These are phyloP conservation scores for Knipowitschia caucasica DNA, from an alignment of 2,797 vertebrate species.

Conservation along the genomic window DNA sequence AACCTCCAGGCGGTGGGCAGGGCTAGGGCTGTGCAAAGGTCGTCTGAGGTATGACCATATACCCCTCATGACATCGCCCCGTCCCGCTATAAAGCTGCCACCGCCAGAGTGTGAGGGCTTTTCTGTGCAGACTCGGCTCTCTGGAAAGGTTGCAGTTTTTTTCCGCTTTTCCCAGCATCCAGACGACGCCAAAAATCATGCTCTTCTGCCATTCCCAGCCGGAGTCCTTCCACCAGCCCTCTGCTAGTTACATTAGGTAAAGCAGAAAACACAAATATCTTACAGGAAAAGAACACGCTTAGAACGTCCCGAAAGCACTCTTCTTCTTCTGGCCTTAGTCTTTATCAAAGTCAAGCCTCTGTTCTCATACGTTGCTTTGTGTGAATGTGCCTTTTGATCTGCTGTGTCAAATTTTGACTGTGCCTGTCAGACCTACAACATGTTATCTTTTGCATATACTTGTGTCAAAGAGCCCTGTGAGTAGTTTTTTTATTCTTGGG, in stretches of 20 bases:
- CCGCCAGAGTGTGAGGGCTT: neutral
- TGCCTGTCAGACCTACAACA: no score
- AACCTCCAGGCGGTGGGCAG: conserved; percentile 24
- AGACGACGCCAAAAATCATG: conserved; percentile 68
- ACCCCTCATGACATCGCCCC: conserved; percentile 37
- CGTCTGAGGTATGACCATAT: conserved; percentile 46
- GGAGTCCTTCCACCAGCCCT: conserved; percentile 85
- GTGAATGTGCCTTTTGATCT: no score
- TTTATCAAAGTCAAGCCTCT: no score
- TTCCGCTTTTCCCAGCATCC: conserved; percentile 30
- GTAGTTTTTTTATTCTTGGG: no score
- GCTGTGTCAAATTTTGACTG: no score
- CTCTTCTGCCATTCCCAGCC: conserved; percentile 92
- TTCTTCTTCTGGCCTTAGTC: neutral
- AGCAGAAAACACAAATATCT: conserved; percentile 39
- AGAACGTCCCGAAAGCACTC: no score
- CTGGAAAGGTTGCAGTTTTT: conserved; percentile 16
- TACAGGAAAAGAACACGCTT: no score
- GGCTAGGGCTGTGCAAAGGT: conserved; percentile 49
- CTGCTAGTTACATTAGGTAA: conserved; percentile 86
- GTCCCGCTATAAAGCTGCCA: conserved; percentile 41
- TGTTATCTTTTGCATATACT: no score
- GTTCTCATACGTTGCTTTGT: no score
- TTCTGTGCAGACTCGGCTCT: neutral
- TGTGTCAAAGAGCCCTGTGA: no score